These are phyloP conservation scores for Mobula hypostoma DNA, from an alignment of 2,113 vertebrate genomes.

Conservation along the genomic window DNA sequence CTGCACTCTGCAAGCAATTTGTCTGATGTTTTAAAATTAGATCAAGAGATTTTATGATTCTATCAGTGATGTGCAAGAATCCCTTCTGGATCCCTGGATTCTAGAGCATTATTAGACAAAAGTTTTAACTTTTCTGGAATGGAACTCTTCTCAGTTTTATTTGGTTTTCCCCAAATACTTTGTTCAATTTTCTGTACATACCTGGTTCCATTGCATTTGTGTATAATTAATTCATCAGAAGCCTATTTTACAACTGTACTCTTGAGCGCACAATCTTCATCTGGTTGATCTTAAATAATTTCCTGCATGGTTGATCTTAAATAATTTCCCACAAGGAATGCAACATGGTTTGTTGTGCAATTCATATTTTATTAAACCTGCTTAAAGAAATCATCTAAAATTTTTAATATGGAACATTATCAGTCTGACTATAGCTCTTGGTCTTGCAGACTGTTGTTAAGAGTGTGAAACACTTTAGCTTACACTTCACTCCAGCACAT, in stretches of 20 bases:
- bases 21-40: background rate
- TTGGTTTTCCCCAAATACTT: background rate
- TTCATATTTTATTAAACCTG: background rate
- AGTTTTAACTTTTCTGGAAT: background rate
- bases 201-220: background rate
- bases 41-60: background rate
- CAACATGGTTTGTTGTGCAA: background rate
- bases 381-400: background rate
- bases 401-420: background rate
- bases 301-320: background rate
- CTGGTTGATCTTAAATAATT: background rate
- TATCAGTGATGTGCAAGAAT: background rate
- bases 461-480: background rate
- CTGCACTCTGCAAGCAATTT: background rate
- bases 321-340: background rate
- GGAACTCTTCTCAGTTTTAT: background rate
- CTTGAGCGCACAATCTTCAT: background rate
- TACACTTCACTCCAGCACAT: background rate
- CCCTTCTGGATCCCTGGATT: background rate
- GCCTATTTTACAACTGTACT: background rate
- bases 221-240: background rate
- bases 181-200: background rate
- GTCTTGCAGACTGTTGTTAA: background rate
- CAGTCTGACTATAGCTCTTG: background rate
- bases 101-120: background rate